Evolutionary conservation across 2,888 invertebrate genomes (phyloP), one percentile per base, ranked within the genome.

Genomic region (Boloria selene): DNA sequence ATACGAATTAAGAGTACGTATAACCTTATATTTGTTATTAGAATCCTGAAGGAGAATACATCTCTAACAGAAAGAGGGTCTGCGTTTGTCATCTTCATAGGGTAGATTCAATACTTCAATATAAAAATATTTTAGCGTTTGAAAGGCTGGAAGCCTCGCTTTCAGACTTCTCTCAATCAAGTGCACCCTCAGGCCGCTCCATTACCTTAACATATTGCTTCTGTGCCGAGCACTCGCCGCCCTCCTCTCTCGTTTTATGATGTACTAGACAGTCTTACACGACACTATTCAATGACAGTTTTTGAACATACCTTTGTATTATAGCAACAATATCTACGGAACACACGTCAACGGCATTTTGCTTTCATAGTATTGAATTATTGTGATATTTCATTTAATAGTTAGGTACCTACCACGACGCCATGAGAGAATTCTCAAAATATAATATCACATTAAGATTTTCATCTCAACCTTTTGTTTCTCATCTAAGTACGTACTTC

Each of bases 161-260:
- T 64, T 64, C 64, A 64, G 51, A 58, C 45, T 44, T 58, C 56
- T 58, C 47, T 64, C 67, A 64, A 68, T 68, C 64, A 61, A 64
- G 64, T 52, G 18, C 58, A 64, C 52, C 61, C 56, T 18, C 45
- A 68, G 56, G 56, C 61, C 47, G 61, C 47, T 44, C 68, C 68
- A 61, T 68, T 68, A 68, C 60, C 67, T 64, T 64, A 64, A 67
- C 61, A 68, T 68, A 68, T 68, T 65, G 68, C 64, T 49, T 56
- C 56, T 65, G 67, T 51, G 50, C 54, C 51, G 51, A 68, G 61
- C 61, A 61, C 52, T 61, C 64, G 42, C 61, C 50, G 22, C 22
- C 56, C 16, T n/a, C 51, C 58, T 44, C 61, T 61, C 58, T 61
- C 61, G 56, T 52, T 68, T 58, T 61, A 68, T 26, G 64, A 53